These are phyloP conservation scores for Zelostemma sp. DNA, from an alignment of 1,140 invertebrate species.

Conservation along the genomic window DNA sequence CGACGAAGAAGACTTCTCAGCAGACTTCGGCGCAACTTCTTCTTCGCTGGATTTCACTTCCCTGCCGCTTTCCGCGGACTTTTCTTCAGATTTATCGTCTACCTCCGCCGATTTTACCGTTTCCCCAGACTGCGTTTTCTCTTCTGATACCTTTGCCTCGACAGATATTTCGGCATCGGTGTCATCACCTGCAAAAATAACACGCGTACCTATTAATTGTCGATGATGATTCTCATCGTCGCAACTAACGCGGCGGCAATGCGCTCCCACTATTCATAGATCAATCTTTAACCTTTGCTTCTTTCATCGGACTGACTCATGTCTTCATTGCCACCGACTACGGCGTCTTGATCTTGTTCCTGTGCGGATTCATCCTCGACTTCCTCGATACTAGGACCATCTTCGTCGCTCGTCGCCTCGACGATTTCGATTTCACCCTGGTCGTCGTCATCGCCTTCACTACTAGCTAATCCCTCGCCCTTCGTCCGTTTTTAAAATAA, in stretches of 20 bases:
- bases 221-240: neutral
- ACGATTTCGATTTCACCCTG: conserved; percentile 4
- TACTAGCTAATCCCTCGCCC: conserved; percentile 30
- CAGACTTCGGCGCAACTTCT: conserved; percentile 18
- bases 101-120: conserved; percentile 14
- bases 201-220: neutral
- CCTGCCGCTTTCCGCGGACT: conserved; percentile 26
- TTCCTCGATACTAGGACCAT: conserved; percentile 14
- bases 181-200: conserved; percentile 18
- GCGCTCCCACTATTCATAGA: neutral
- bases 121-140: conserved; percentile 12
- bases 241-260: neutral
- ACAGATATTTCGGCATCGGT: conserved; percentile 10
- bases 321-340: conserved; percentile 48
- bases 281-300: conserved; percentile 34
- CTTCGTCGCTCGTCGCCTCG: conserved; percentile 38
- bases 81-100: conserved; percentile 25
- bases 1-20: neutral
- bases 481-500: conserved; percentile 41
- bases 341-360: conserved; percentile 34
- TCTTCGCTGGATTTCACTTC: neutral
- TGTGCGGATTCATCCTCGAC: conserved; percentile 19
- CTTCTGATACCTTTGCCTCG: conserved; percentile 24
- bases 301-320: conserved; percentile 14
- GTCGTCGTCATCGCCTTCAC: conserved; percentile 44